These are phyloP conservation scores for Troides aeacus DNA, from an alignment of 2,888 invertebrate genomes.

Conservation along the genomic window DNA sequence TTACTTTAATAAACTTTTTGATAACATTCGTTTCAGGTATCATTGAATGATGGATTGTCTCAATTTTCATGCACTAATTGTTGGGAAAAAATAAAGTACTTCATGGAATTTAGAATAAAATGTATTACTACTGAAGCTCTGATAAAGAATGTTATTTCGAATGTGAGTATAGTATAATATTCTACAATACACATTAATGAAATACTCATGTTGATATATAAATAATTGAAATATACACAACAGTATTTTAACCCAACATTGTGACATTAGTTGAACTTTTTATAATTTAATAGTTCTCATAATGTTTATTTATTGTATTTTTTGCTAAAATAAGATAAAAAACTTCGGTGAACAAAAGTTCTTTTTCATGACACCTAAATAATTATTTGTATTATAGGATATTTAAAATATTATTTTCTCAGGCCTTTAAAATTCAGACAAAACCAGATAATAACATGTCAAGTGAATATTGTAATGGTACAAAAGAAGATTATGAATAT, in stretches of 20 bases:
- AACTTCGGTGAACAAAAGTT: neutral
- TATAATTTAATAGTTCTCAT: too few species aligned
- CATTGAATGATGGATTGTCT: constrained; percentile 47
- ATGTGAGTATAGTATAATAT: neutral
- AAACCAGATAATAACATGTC: neutral
- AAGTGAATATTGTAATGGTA: constrained; percentile 2
- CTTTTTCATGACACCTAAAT: neutral
- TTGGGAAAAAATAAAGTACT: constrained; percentile 42
- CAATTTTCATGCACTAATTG: constrained; percentile 53
- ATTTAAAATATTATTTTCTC: neutral
- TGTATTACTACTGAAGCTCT: constrained; percentile 47
- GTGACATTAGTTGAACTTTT: too few species aligned
- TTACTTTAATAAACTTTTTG: neutral
- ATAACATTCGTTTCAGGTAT: constrained; percentile 43
- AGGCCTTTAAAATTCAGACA: constrained; percentile 16
- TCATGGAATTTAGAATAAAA: constrained; percentile 53
- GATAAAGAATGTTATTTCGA: constrained; percentile 30
- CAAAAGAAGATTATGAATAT: constrained; percentile 17
- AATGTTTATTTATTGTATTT: too few species aligned
- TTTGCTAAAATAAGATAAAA: neutral
- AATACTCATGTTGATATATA: too few species aligned
- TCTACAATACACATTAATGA: neutral
- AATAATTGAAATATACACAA: too few species aligned
- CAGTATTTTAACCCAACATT: too few species aligned
- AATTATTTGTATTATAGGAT: neutral